phyloP scores from a whole-genome alignment of 1,140 invertebrate genomes.

The Lepidurus arcticus region DNA sequence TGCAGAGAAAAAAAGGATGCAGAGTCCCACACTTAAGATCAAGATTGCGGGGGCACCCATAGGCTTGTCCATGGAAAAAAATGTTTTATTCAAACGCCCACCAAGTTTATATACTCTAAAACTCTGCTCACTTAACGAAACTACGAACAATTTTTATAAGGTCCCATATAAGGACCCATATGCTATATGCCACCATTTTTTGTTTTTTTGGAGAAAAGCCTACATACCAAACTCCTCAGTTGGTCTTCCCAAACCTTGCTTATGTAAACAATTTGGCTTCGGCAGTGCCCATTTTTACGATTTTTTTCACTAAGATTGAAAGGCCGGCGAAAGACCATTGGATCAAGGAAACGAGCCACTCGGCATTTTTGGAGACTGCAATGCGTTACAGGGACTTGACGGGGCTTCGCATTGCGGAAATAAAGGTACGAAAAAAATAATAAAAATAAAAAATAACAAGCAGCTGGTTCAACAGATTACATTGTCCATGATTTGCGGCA shows the following conservation, averaged over 20 bases:
- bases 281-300: too few species aligned
- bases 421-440: neutral
- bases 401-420: neutral
- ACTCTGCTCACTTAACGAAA: too few species aligned
- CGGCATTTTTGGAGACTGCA: too few species aligned
- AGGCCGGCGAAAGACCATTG: too few species aligned
- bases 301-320: too few species aligned
- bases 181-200: too few species aligned
- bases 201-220: too few species aligned
- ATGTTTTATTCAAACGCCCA: constrained; percentile 3
- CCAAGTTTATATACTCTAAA: neutral
- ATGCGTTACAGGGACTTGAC: too few species aligned
- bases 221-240: constrained; percentile 6
- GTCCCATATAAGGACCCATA: too few species aligned
- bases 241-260: neutral
- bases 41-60: constrained; percentile 1
- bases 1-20: constrained; percentile 2
- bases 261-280: neutral
- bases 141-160: too few species aligned
- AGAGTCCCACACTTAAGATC: neutral
- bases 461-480: constrained; percentile 14
- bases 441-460: neutral
- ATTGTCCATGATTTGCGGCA: neutral
- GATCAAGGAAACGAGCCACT: too few species aligned
- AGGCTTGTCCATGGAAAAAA: neutral